These are phyloP conservation scores for Martes martes DNA, from an alignment of 2,113 vertebrate species.

Conservation along the genomic window DNA sequence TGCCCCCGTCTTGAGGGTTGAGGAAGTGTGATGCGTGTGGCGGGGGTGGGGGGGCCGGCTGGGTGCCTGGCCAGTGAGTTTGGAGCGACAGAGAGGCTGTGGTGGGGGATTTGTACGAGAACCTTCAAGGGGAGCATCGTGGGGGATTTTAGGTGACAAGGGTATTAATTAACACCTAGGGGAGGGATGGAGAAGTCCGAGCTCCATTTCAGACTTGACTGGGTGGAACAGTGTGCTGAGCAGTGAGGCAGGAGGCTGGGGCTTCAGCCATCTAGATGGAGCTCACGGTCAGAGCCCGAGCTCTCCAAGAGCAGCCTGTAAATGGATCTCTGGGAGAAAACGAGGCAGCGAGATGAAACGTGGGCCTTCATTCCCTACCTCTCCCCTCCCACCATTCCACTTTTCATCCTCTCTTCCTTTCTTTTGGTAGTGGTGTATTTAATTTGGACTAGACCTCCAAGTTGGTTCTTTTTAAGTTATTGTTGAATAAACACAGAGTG, in stretches of 20 bases:
- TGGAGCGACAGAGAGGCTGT: neutral
- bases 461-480: neutral
- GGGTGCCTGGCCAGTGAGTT: neutral
- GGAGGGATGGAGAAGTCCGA: neutral
- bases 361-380: neutral
- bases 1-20: neutral
- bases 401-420: neutral
- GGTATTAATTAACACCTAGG: neutral
- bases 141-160: neutral
- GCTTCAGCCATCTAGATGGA: neutral
- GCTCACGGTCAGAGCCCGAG: neutral
- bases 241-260: neutral
- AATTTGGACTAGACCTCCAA: neutral
- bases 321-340: neutral
- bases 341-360: neutral
- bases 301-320: neutral
- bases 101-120: neutral
- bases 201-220: neutral
- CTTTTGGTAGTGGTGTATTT: neutral
- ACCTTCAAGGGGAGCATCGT: neutral
- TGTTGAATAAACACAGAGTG: slow-evolving; percentile 28
- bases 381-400: neutral
- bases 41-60: neutral
- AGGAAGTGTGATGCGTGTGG: neutral
- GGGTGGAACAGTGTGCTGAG: neutral